phyloP scores from a whole-genome alignment of 2,113 vertebrate species.

The Grantiella picta region DNA sequence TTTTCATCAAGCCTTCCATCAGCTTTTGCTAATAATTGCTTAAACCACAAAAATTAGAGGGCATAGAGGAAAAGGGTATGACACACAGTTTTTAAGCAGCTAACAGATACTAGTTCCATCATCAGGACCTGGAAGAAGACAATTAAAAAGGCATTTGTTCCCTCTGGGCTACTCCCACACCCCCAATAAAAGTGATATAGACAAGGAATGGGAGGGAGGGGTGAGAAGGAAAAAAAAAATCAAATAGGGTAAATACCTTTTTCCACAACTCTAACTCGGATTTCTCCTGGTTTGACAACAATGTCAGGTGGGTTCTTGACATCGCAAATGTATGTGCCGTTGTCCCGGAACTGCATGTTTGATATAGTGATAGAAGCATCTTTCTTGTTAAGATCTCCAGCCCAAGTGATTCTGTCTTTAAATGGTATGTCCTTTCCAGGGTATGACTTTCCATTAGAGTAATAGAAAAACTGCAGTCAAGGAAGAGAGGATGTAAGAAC shows the following conservation, averaged over 20 bases:
- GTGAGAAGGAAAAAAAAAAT: neutral
- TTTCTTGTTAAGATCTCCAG: conserved; percentile 90
- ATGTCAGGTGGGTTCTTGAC: conserved; percentile 92
- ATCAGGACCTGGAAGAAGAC: neutral
- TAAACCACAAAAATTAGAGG: neutral
- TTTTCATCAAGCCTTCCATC: neutral
- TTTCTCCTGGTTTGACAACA: conserved; percentile 76
- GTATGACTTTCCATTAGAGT: conserved; percentile 73
- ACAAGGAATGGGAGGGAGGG: neutral
- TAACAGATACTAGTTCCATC: neutral
- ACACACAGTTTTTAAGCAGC: neutral
- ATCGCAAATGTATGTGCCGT: conserved; percentile 89
- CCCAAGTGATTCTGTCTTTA: conserved; percentile 82
- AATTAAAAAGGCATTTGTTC: neutral
- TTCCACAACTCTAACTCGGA: conserved; percentile 83
- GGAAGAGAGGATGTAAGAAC: conserved; percentile 27
- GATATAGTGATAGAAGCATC: conserved; percentile 88
- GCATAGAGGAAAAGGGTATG: neutral
- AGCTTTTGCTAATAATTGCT: neutral
- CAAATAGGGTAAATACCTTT: conserved; percentile 77
- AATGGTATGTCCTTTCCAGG: conserved; percentile 73
- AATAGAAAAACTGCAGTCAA: conserved; percentile 84
- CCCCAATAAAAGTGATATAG: neutral
- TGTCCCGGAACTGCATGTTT: conserved; percentile 87
- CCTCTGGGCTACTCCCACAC: neutral